Evolutionary conservation across 1,140 invertebrate genomes (phyloP), one percentile per base, ranked within the genome.

Genomic region (Drusus annulatus): DNA sequence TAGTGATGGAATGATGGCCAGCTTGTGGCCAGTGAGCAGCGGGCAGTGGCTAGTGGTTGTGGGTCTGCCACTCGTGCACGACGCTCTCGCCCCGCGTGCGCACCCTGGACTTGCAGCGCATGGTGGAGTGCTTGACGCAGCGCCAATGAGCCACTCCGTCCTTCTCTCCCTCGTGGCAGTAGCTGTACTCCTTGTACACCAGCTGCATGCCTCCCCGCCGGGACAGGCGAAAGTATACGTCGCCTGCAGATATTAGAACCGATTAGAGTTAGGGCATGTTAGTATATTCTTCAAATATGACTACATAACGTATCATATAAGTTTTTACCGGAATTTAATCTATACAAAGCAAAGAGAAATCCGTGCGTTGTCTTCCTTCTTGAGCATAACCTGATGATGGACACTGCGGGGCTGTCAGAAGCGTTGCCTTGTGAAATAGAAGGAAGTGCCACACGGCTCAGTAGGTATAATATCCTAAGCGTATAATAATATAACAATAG

Each of bases 41-140:
- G n/a, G n/a, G n/a, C n/a, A n/a, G n/a, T n/a, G n/a, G n/a, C n/a
- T 60, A 79, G 25, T 79, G 77, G 31, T 73, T 79, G 77, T 79
- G 77, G 0, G 50, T 71, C n/a, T 71, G 63, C 77, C 77, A 71
- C 52, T 79, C 68, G 50, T 71, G 77, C 28, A 79, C 54, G 10
- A 79, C 54, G 13, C 16, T 79, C 28, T 79, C 77, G 16, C 77
- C 65, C 7, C 68, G 63, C 8, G 77, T 79, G 10, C 77, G 63
- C 16, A 79, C 77, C 19, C 77, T 21, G 10, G 77, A 65, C 28
- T 73, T 69, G 65, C 77, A 79, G 50, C 77, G 63, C 52, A 71
- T 23, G 36, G 77, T 71, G 65, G 77, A 79, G 28, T 79, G 77
- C 51, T 65, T 69, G 25, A 52, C 65, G 68, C 77, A 79, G 7